Percentiles rank a stretch among this genome's conserved stretches.
Evolutionary conservation across 2,113 vertebrate species (phyloP).

Genomic region (Phylloscopus trochilus): DNA sequence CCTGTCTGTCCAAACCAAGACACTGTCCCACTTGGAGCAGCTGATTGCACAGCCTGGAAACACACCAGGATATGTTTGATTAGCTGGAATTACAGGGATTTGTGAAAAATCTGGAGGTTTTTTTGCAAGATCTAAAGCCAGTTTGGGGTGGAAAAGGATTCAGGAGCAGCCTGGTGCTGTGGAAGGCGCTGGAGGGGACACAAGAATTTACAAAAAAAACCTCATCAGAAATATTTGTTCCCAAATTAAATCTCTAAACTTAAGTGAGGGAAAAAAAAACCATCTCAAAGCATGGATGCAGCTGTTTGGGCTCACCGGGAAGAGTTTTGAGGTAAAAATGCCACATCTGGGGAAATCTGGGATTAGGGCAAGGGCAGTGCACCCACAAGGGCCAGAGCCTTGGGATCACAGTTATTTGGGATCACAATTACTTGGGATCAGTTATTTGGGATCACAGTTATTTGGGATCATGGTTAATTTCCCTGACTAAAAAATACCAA

Average conservation of each 20-base stretch:
- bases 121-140: neutral
- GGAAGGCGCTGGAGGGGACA: neutral
- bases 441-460: neutral
- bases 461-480: neutral
- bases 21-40: neutral
- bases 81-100: neutral
- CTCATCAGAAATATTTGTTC: neutral
- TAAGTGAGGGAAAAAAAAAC: neutral
- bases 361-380: neutral
- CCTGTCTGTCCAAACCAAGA: too few relatives aligned
- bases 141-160: neutral
- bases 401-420: neutral
- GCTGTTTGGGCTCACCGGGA: neutral
- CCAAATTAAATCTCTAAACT: neutral
- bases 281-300: neutral
- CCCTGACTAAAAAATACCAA: fast-evolving
- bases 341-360: neutral
- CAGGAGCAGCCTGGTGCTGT: neutral
- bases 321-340: neutral
- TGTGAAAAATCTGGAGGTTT: neutral
- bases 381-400: neutral
- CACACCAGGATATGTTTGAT: neutral
- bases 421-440: neutral
- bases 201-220: neutral
- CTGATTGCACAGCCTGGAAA: neutral